Evolutionary conservation across 2,113 vertebrate genomes (phyloP), one percentile per base, ranked within the genome.

Genomic region (Turnix velox): DNA sequence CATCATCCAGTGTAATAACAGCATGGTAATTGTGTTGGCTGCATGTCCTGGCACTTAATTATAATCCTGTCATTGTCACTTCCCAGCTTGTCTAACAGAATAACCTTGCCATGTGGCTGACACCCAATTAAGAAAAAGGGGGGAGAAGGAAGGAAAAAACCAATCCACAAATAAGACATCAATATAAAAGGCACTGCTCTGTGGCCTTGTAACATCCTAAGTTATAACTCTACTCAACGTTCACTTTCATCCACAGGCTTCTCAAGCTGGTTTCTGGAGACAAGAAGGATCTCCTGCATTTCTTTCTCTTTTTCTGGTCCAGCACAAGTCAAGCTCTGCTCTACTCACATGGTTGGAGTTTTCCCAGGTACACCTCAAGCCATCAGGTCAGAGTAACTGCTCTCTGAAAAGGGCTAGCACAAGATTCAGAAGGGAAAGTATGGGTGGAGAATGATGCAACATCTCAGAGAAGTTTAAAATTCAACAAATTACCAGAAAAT

Each of bases 31-130:
- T 98, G 96, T 96, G 91, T 94, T 96, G 96, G 96, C 96, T 96
- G 94, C 92, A 82, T 97, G 96, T 97, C 94, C 95, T 97, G 95
- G 92, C 89, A 95, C 93, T 97, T 97, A 97, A 97, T 98, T 98
- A 97, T 95, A 96, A 91, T 95, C 90, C 95, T 97, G 97, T 96
- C 97, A 94, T 95, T 96, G 96, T 94, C 94, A 96, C 94, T 97
- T 96, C 87, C 95, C 92, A 97, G 96, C 88, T 94, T 95, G 79
- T 96, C 94, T 94, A 94, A 96, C 88, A 96, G 85, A 95, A 94
- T 96, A 97, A 97, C 97, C 96, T 97, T 97, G 95, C 93, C 96
- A 95, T 69, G 88, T 94, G 96, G 94, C 93, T 90, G 86, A 85
- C 87, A 92, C 93, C 95, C 94, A 96, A 81, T 85, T 93, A 86